A percentile compares a stretch with the other conserved stretches of the same genome.
phyloP scores from a whole-genome alignment of 2,888 invertebrate species.

The Cynaeus angustus region DNA sequence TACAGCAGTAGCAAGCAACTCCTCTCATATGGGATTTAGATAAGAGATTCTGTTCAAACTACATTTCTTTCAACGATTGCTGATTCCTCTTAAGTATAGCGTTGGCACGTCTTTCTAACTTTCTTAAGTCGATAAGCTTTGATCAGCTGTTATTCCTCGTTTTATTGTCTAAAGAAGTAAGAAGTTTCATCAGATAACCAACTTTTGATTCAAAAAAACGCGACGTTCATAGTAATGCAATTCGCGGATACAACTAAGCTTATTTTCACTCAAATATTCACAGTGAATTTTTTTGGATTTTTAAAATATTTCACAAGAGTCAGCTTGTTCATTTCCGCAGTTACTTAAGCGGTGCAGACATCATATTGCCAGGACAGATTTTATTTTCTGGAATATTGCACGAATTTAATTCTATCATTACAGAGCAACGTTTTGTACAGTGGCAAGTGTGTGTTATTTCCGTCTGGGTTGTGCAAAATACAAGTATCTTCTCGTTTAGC shows the following conservation, averaged over 20 bases:
- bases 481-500: conserved; percentile 6
- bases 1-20: background rate
- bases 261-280: too few relatives aligned
- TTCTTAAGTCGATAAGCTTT: conserved; percentile 30
- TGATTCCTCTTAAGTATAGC: conserved; percentile 10
- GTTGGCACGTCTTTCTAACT: conserved; percentile 21
- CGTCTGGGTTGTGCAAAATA: background rate
- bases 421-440: conserved; percentile 2
- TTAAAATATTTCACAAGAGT: background rate
- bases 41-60: conserved; percentile 5
- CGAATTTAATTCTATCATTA: conserved; percentile 21
- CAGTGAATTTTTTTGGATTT: background rate
- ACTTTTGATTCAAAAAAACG: conserved; percentile 8
- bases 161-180: conserved; percentile 11
- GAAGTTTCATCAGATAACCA: background rate
- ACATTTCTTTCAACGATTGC: conserved; percentile 18
- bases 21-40: background rate
- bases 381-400: conserved; percentile 14
- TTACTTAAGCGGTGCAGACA: conserved; percentile 4
- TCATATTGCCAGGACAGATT: conserved; percentile 26
- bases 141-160: conserved; percentile 23
- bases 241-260: too few relatives aligned
- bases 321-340: background rate
- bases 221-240: conserved; percentile 2
- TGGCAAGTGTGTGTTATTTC: conserved; percentile 23